These are phyloP conservation scores for Drosophila sproati DNA, from an alignment of 1,140 invertebrate species.

Conservation along the genomic window DNA sequence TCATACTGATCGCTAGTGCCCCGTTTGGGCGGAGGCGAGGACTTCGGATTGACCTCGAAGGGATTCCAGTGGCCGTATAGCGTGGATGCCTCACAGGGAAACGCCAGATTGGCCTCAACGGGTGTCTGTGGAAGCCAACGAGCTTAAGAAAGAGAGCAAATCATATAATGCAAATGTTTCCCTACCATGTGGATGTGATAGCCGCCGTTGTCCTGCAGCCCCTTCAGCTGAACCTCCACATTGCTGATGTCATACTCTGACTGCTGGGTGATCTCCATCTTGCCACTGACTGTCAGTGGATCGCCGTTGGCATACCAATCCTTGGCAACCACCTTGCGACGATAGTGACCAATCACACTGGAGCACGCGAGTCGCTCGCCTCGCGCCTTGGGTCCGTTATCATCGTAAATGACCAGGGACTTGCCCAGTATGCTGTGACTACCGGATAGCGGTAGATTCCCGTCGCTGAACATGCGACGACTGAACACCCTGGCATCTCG, in stretches of 20 bases:
- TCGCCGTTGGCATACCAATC: constrained; percentile 95
- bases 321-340: constrained; percentile 92
- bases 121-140: constrained; percentile 87
- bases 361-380: constrained; percentile 95
- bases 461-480: constrained; percentile 92
- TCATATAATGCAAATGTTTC: not conserved
- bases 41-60: constrained; percentile 87
- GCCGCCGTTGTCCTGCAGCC: constrained; percentile 88
- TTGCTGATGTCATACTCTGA: constrained; percentile 93
- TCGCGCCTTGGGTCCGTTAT: constrained; percentile 93
- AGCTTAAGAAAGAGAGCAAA: not conserved
- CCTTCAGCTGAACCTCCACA: constrained; percentile 91
- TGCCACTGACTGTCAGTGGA: constrained; percentile 87
- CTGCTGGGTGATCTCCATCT: constrained; percentile 93
- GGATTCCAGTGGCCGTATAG: constrained; percentile 95
- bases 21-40: constrained; percentile 87
- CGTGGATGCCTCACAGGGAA: constrained; percentile 93
- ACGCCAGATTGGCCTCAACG: constrained; percentile 92
- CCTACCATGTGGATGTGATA: constrained; percentile 94
- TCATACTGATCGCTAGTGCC: constrained; percentile 94
- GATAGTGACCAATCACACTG: constrained; percentile 90
- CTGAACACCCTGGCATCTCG: constrained; percentile 87
- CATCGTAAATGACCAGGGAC: constrained; percentile 95
- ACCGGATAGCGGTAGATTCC: constrained; percentile 91
- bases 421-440: constrained; percentile 90